Conservation (phyloP, 1,140 invertebrate species). For the Drosophila seguyi region DNA sequence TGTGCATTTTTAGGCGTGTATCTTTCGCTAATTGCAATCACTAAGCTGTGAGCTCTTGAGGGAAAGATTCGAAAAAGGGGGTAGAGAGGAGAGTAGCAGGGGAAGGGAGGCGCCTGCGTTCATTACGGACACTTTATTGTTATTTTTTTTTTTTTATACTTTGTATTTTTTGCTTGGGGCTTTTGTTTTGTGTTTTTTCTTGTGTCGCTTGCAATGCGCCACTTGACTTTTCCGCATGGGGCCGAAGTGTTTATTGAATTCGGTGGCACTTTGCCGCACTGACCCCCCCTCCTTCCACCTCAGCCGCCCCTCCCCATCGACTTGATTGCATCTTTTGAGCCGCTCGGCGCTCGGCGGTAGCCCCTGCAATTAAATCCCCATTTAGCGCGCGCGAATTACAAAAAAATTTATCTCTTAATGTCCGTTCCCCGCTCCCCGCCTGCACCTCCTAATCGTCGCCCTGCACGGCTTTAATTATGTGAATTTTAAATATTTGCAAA, state of each 20-base stretch:
- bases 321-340: slow-evolving; percentile 71
- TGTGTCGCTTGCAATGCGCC: slow-evolving; percentile 64
- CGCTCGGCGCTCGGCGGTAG: slow-evolving; percentile 50
- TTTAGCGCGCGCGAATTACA: slow-evolving; percentile 68
- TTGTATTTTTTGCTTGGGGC: slow-evolving; percentile 20
- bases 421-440: neutral
- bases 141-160: slow-evolving; percentile 22
- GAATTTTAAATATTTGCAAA: slow-evolving; percentile 84
- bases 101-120: slow-evolving; percentile 47
- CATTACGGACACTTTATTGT: slow-evolving; percentile 65
- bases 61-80: neutral
- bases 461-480: slow-evolving; percentile 77
- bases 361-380: slow-evolving; percentile 84
- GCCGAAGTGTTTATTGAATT: slow-evolving; percentile 80
- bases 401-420: slow-evolving; percentile 76
- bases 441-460: slow-evolving; percentile 62
- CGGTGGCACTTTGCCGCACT: slow-evolving; percentile 71
- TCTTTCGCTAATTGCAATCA: slow-evolving; percentile 70
- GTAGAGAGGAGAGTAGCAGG: neutral
- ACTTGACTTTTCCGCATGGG: slow-evolving; percentile 78
- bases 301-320: neutral
- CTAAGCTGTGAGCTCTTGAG: slow-evolving; percentile 38
- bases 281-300: neutral
- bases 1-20: slow-evolving; percentile 11
- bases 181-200: slow-evolving; percentile 16